Base-by-base conservation (phyloP, 2,113 vertebrate genomes). In the Spea multiplicata region DNA sequence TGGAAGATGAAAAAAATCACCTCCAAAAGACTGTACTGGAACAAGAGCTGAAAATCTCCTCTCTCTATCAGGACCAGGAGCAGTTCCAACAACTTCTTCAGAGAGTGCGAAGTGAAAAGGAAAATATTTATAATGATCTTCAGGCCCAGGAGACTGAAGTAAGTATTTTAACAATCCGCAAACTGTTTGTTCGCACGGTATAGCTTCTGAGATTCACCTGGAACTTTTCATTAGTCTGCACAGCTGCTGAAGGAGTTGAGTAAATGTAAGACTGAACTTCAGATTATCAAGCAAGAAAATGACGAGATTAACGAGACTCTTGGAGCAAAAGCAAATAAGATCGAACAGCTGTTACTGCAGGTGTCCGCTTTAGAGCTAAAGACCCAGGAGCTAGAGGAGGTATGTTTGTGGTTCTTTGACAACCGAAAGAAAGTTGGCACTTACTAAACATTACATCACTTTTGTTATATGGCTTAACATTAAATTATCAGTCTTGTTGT, bases 111-210 rank as follows among this genome's bases (percentile, higher is more conserved):
- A 75, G 82, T 6, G 89, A 90, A 74, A 82, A 85, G 52, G 82
- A 8, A 5, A 88, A 87, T 80, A 10, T 92, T 44, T 87, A 86
- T 80, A 48, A 30, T 3, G 86, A 86, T n/a, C 80, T 90, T 0
- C 80, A 85, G 64, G 82, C 87, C 17, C 88, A 87, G 12, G 75
- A 87, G 7, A 83, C 88, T 50, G 83, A 78, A 77, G 87, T 69
- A 59, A 57, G 74, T 76, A 12, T 57, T 4, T 8, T 6, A 9
- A 6, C 14, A 45, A 47, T 10, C 9, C 16, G 7, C 6, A 14
- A 48, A 47, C 7, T 68, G 8, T 13, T 68, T 13, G 12, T 68
- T 9, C 44, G 6, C 8, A 5, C 62, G 0, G 62, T 65, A 5
- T 65, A 17, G 5, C 8, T 17, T 65, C 5, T 17, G 13, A 17